Evolutionary conservation across 2,113 vertebrate genomes (phyloP).

Genomic region (Panurus biarmicus): DNA sequence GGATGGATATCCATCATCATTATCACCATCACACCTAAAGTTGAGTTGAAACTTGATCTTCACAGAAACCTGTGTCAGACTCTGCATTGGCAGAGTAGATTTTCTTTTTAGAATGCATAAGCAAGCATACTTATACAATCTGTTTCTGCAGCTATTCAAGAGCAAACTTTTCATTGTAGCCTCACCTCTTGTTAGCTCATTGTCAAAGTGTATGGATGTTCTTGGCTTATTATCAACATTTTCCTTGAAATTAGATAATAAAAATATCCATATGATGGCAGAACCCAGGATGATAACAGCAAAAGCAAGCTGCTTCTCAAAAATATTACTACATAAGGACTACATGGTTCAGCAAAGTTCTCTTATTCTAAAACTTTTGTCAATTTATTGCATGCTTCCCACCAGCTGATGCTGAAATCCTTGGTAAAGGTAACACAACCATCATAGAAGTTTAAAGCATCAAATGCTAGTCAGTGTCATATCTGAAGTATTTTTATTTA

Average conservation of each 20-base stretch:
- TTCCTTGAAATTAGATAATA: not conserved
- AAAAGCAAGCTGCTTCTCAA: not conserved
- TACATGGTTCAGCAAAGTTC: not conserved
- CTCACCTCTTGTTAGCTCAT: not conserved
- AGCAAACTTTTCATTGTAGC: not conserved
- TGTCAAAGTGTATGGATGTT: not conserved
- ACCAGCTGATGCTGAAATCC: not conserved
- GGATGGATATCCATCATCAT: not conserved
- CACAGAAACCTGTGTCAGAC: not conserved
- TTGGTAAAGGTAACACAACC: not conserved
- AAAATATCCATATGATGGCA: not conserved
- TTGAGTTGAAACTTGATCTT: not conserved
- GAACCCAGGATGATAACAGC: not conserved
- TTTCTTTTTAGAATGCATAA: not conserved
- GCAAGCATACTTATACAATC: not conserved
- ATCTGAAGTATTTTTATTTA: not conserved
- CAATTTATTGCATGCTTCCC: not conserved
- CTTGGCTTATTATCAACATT: not conserved
- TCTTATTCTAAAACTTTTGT: not conserved
- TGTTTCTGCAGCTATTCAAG: not conserved
- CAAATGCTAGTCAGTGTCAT: fast-evolving
- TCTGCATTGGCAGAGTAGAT: not conserved
- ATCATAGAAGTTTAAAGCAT: not conserved
- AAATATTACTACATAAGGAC: not conserved
- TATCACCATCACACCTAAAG: not conserved